These are phyloP conservation scores for Dryomyza anilis DNA, from an alignment of 2,888 invertebrate species.

Conservation along the genomic window DNA sequence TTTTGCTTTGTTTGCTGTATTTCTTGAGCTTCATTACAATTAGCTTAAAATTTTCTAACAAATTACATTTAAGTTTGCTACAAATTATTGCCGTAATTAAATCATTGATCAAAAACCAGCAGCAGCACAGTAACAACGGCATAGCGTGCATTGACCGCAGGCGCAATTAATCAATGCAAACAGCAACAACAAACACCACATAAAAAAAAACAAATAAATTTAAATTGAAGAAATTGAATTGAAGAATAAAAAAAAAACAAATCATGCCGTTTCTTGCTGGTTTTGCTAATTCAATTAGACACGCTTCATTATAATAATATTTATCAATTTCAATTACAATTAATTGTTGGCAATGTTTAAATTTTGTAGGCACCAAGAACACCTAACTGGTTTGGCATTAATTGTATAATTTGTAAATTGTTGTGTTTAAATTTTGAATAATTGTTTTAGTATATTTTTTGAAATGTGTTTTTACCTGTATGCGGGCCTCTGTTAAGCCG, in stretches of 20 bases:
- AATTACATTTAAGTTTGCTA: too few species aligned
- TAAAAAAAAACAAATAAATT: not conserved
- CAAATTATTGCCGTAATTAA: too few species aligned
- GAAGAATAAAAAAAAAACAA: not conserved
- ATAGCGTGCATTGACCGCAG: not conserved
- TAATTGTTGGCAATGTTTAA: too few species aligned
- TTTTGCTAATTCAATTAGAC: constrained; percentile 44
- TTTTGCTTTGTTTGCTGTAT: not conserved
- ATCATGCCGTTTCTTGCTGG: not conserved
- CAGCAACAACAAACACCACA: not conserved
- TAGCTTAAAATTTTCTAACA: too few species aligned
- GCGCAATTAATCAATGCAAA: not conserved
- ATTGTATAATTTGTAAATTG: not conserved
- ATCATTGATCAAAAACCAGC: too few species aligned
- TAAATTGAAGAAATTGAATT: too few species aligned
- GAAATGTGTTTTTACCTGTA: constrained; percentile 72
- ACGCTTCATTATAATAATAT: constrained; percentile 50
- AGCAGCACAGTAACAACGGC: too few species aligned
- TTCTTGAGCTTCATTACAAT: too few species aligned
- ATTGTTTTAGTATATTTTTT: not conserved
- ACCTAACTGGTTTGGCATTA: too few species aligned
- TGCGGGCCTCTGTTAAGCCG: constrained; percentile 90
- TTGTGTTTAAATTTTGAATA: not conserved
- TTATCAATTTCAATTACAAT: too few species aligned
- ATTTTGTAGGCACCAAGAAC: too few species aligned